Evolutionary conservation across 1,140 invertebrate species (phyloP).

Genomic region (Pseudomyrmex cubaensis): DNA sequence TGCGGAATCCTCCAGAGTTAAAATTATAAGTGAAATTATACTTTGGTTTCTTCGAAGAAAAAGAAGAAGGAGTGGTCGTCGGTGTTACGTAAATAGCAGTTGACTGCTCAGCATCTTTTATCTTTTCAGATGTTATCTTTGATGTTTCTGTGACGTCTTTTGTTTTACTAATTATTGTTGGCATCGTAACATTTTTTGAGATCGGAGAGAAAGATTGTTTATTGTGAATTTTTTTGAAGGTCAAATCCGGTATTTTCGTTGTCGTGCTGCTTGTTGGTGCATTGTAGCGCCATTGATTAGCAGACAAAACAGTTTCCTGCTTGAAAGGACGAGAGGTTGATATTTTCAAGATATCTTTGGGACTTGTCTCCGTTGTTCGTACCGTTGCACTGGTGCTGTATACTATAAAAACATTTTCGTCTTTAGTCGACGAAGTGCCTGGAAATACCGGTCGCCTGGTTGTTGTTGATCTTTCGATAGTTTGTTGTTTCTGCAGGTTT

Average conservation of each 20-base stretch:
- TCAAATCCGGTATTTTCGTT: conserved; percentile 13
- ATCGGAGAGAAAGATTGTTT: conserved; percentile 73
- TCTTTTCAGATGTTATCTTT: background rate
- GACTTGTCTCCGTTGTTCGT: conserved; percentile 31
- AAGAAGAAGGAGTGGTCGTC: conserved; percentile 43
- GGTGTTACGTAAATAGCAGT: conserved; percentile 80
- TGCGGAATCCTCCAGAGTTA: conserved; percentile 66
- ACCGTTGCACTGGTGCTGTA: conserved; percentile 74
- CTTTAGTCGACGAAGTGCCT: conserved; percentile 40
- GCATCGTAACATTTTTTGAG: background rate
- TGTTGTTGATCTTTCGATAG: conserved; percentile 25
- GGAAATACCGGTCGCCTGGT: conserved; percentile 66
- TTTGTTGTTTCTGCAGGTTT: conserved; percentile 69
- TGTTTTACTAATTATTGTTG: background rate
- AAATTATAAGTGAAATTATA: conserved; percentile 65
- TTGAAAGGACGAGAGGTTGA: conserved; percentile 12
- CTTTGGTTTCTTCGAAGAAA: conserved; percentile 35
- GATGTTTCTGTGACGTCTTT: background rate
- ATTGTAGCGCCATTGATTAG: conserved; percentile 80
- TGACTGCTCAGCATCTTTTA: conserved; percentile 56
- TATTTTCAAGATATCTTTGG: background rate
- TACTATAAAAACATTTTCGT: conserved; percentile 68
- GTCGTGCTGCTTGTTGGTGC: conserved; percentile 69
- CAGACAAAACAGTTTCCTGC: conserved; percentile 53
- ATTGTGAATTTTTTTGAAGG: background rate